These are phyloP conservation scores for Scomber colias DNA, from an alignment of 2,113 vertebrate genomes.

Conservation along the genomic window DNA sequence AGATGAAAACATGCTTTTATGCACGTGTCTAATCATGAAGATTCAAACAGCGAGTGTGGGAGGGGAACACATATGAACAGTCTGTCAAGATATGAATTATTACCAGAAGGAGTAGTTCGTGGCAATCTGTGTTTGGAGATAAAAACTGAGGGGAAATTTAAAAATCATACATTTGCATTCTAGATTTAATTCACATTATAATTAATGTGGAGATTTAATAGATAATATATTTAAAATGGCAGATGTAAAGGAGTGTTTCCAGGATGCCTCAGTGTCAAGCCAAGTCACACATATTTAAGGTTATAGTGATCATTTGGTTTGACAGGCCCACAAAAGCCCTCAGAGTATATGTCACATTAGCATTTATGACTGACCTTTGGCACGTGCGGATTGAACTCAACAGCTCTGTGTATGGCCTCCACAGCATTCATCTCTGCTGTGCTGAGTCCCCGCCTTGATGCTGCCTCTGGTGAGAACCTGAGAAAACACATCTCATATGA, in stretches of 20 bases:
- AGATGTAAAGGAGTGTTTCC: not conserved
- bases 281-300: not conserved
- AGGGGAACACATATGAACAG: no score
- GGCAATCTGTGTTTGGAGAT: no score
- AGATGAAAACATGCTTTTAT: not conserved
- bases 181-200: not conserved
- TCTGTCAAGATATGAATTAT: not conserved
- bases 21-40: not conserved
- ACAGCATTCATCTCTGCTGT: constrained; percentile 99
- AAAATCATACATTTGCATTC: no score
- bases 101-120: not conserved
- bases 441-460: constrained; percentile 96
- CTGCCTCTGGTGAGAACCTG: constrained; percentile 98
- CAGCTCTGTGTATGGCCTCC: constrained; percentile 99
- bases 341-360: not conserved
- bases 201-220: not conserved
- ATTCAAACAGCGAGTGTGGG: no score
- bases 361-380: constrained; percentile 90
- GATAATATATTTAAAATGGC: not conserved
- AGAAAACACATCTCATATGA: constrained; percentile 20
- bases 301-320: not conserved
- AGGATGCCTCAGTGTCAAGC: not conserved
- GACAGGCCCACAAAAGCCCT: not conserved
- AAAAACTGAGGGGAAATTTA: no score
- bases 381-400: constrained; percentile 99